These are phyloP conservation scores for Phoxinus dragarum DNA, from an alignment of 2,797 vertebrate genomes.

Conservation along the genomic window DNA sequence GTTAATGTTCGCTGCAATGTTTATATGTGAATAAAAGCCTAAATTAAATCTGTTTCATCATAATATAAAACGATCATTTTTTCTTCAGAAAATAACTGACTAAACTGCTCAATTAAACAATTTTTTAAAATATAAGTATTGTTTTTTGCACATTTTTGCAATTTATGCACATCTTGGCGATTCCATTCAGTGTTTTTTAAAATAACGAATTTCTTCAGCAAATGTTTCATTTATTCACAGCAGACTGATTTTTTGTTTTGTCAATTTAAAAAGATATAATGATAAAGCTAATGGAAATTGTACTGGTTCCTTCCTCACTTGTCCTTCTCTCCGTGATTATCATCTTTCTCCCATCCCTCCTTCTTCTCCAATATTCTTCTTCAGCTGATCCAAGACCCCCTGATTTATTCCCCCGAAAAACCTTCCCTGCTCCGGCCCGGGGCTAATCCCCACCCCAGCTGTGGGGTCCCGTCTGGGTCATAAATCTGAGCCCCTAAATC, in stretches of 20 bases:
- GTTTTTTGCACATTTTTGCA: too few species aligned
- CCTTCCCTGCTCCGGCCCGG: constrained; percentile 61
- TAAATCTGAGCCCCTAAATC: constrained; percentile 71
- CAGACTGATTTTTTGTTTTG: too few species aligned
- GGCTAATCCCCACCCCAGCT: constrained; percentile 63
- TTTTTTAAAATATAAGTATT: too few species aligned
- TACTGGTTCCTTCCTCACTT: background rate
- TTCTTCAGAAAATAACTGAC: too few species aligned
- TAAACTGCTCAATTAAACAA: too few species aligned
- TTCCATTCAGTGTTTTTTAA: too few species aligned
- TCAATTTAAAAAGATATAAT: background rate
- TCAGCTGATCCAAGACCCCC: constrained; percentile 46
- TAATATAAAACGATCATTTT: too few species aligned
- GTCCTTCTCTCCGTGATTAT: constrained; percentile 30
- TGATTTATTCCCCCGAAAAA: constrained; percentile 66
- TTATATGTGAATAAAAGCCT: too few species aligned
- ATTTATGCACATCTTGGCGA: too few species aligned
- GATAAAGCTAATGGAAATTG: background rate
- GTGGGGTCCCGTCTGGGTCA: constrained; percentile 61
- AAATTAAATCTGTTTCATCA: too few species aligned
- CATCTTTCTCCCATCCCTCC: constrained; percentile 32
- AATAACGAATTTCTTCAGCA: too few species aligned
- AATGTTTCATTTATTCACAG: background rate
- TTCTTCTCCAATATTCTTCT: constrained; percentile 36
- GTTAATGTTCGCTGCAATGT: too few species aligned